These are phyloP conservation scores for Orthonyx spaldingii DNA, from an alignment of 2,113 vertebrate genomes.

Conservation along the genomic window DNA sequence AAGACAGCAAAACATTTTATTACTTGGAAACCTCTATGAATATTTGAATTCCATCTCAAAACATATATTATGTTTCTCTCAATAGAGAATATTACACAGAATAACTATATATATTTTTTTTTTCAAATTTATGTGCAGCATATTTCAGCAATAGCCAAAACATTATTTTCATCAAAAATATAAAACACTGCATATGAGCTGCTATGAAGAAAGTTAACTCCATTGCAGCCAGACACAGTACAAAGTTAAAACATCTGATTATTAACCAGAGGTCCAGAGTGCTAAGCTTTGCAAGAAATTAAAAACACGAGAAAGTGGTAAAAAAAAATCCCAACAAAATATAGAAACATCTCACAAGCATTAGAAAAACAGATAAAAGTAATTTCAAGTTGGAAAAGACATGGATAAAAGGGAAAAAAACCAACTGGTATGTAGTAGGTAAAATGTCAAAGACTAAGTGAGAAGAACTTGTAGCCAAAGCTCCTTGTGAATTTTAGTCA, in stretches of 20 bases:
- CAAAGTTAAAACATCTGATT: not conserved
- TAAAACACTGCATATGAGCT: not conserved
- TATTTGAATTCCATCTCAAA: not conserved
- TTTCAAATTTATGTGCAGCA: not conserved
- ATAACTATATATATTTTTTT: not conserved
- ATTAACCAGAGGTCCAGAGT: not conserved
- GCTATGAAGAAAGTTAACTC: not conserved
- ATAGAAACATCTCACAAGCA: not conserved
- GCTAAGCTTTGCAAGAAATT: not conserved
- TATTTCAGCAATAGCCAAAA: not conserved
- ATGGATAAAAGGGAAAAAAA: not conserved
- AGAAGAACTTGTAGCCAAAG: not conserved
- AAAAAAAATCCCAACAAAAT: not conserved
- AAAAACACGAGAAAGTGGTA: not conserved
- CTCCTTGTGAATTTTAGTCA: not conserved
- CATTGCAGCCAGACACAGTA: not conserved
- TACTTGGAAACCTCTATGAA: not conserved
- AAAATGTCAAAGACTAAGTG: not conserved
- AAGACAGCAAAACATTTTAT: not conserved
- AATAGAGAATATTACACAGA: not conserved
- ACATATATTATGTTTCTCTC: not conserved
- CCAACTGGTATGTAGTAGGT: rapidly evolving
- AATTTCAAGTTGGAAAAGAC: not conserved
- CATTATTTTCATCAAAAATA: not conserved
- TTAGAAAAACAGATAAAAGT: not conserved